These are phyloP conservation scores for Protonibea diacanthus DNA, from an alignment of 2,797 vertebrate genomes.

Conservation along the genomic window DNA sequence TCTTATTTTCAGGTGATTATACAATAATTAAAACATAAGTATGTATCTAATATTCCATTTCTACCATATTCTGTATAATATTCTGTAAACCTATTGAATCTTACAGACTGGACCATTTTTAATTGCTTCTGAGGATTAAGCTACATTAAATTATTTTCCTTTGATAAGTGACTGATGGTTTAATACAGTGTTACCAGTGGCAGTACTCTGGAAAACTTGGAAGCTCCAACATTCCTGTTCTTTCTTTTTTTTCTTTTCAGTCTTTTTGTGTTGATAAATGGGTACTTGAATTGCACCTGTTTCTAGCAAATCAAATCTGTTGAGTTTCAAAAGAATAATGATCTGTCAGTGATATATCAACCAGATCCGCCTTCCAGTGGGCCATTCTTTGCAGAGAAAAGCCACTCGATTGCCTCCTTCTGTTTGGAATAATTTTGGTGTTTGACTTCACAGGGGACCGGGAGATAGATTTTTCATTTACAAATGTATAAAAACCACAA, in stretches of 20 bases:
- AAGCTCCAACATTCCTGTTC: not conserved
- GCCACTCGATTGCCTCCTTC: conserved; percentile 4
- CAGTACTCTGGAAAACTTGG: not conserved
- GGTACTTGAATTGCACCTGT: conserved; percentile 14
- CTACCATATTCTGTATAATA: no score
- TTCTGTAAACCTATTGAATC: no score
- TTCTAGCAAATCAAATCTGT: conserved; percentile 36
- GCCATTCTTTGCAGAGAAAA: conserved; percentile 19
- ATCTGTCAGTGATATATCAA: conserved; percentile 12
- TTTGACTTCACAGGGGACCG: conserved; percentile 15
- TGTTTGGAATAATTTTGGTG: conserved; percentile 42
- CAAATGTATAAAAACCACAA: conserved; percentile 8
- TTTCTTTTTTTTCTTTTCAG: not conserved
- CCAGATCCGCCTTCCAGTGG: not conserved
- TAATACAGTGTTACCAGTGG: not conserved
- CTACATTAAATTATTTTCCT: not conserved
- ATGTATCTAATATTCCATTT: no score
- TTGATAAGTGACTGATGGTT: not conserved
- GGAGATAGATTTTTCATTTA: conserved; percentile 11
- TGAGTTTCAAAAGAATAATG: conserved; percentile 29
- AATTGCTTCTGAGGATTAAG: no score
- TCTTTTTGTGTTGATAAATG: conserved; percentile 25
- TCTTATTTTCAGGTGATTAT: no score
- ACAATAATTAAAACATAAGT: no score
- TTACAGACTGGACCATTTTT: not conserved